Base-by-base conservation (phyloP, 30 jellyfish, hydroid and myxozoan species). In the Pelagia noctiluca region DNA sequence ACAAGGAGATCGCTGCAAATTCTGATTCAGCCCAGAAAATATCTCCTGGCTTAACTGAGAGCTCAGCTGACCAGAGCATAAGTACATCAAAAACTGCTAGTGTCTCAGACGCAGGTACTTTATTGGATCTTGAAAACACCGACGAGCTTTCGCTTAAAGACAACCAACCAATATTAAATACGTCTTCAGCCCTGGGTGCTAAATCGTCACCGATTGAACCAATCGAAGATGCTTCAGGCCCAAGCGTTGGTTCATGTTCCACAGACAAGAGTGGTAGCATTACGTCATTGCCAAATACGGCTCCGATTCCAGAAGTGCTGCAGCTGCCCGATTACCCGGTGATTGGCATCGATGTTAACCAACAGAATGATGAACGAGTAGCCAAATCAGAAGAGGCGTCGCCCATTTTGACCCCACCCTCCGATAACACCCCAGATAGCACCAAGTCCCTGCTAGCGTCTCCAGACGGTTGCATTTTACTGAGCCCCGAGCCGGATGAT, bases 401-500 rank as follows among this genome's bases (percentile, higher is more conserved):
- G 22, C 31, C 28, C n/a, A 48, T 30, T 8, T 11, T 11, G n/a
- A 18, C n/a, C 2, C 26, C 64, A 13, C 76, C 82, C 1, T 31
- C 30, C 28, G 84, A 66, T 32, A 24, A 23, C 10, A 1, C 71
- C 3, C 18, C 42, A 16, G 53, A 70, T 19, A 63, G 72, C 24
- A 38, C 54, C 2, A 70, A 34, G 34, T 83, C 92, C 12, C 28
- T 2, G 12, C 57, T 50, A n/a, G 47, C 37, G 1, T 57, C 32
- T 8, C 32, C 80, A 0, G 65, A 69, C 22, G 48, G 36, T 22
- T n/a, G n/a, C n/a, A n/a, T n/a, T n/a, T n/a, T n/a, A n/a, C 29
- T 16, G 16, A 63, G 12, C n/a, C 89, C 78, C 29, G 78, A 50
- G 10, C 35, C 65, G 21, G 79, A 68, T 23, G 21, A 19, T 22